Evolutionary conservation across 1,140 invertebrate species (phyloP).

Genomic region (Tetraneura akinire): DNA sequence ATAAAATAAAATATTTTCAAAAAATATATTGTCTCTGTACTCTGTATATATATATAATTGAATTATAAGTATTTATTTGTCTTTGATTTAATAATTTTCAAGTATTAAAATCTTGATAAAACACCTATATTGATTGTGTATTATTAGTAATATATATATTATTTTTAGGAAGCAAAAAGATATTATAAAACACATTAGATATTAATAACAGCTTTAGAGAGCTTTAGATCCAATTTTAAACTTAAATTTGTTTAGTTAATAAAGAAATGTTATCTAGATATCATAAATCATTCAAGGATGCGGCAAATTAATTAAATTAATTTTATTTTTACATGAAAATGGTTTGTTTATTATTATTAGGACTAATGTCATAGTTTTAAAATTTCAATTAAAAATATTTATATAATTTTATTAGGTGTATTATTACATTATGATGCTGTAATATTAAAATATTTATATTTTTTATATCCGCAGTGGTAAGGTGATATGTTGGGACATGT

Average conservation of each 20-base stretch:
- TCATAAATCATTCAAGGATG: conserved; percentile 69
- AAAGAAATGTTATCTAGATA: conserved; percentile 69
- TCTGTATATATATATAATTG: not conserved
- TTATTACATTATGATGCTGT: conserved; percentile 98
- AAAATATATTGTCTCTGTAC: too few species aligned
- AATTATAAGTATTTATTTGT: not conserved
- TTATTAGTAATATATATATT: not conserved
- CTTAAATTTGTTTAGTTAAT: conserved; percentile 80
- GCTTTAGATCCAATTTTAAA: conserved; percentile 84
- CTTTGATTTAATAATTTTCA: not conserved
- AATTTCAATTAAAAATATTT: not conserved
- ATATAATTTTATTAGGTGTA: conserved; percentile 66
- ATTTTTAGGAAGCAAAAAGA: conserved; percentile 82
- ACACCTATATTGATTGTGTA: not conserved
- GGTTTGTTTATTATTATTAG: conserved; percentile 65
- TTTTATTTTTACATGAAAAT: conserved; percentile 96
- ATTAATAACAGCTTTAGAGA: conserved; percentile 67
- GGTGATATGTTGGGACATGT: conserved; percentile 97
- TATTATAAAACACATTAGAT: conserved; percentile 78
- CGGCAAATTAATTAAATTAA: conserved; percentile 91
- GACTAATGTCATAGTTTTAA: too few species aligned
- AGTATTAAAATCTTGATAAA: not conserved
- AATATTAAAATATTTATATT: conserved; percentile 90
- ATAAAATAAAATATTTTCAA: too few species aligned
- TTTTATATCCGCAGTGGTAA: conserved; percentile 96